These are phyloP conservation scores for Periophthalmus modestus DNA, from an alignment of 2,113 vertebrate genomes.

Conservation along the genomic window DNA sequence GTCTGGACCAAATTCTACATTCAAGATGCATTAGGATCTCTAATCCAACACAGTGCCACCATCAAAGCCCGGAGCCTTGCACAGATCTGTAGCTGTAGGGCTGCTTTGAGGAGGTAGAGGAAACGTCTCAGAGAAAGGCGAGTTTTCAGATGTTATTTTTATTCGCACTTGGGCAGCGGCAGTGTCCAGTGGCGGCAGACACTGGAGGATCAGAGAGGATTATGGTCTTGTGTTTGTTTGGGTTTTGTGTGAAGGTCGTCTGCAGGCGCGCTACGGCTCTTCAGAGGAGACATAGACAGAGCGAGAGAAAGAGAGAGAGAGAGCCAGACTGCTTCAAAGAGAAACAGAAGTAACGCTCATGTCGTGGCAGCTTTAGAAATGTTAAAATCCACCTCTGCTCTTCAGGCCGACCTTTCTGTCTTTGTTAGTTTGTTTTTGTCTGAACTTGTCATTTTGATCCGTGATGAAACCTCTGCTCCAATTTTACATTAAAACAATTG, in stretches of 20 bases:
- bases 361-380: background rate
- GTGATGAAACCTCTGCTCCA: background rate
- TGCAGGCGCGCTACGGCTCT: background rate
- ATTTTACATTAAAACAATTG: no score
- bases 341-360: background rate
- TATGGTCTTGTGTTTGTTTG: slow-evolving; percentile 37
- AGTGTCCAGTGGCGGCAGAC: slow-evolving; percentile 15
- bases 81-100: background rate
- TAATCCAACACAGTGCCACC: background rate
- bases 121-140: background rate
- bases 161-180: slow-evolving; percentile 17
- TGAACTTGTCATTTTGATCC: background rate
- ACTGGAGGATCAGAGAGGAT: slow-evolving; percentile 45
- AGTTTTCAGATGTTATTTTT: background rate
- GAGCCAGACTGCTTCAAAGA: background rate
- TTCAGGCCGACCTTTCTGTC: background rate
- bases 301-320: no score
- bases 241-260: slow-evolving; percentile 35
- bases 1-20: slow-evolving; percentile 1
- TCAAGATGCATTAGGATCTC: background rate
- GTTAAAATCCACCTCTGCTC: background rate
- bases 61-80: background rate
- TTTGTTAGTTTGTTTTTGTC: background rate
- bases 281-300: background rate
- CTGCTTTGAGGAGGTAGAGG: background rate